Conservation (phyloP, 2,888 invertebrate genomes). For the Clunio marinus region DNA sequence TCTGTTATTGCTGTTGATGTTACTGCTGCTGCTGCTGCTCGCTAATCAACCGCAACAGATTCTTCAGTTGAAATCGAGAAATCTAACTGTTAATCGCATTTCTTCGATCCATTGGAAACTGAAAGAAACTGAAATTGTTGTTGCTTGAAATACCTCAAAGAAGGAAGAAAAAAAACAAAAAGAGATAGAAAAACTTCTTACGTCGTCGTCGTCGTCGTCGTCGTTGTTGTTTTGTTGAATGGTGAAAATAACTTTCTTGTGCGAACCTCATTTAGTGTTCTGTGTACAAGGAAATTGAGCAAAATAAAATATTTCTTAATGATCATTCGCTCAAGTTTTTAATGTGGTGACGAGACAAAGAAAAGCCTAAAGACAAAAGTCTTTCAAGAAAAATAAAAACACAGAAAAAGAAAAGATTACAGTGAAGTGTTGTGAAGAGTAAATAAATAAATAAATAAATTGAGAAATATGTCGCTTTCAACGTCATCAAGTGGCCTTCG, state of each 20-base stretch:
- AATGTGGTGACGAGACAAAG: not conserved
- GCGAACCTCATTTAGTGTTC: not conserved
- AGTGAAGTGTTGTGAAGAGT: not conserved
- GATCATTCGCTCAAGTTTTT: not conserved
- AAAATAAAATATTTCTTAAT: not conserved
- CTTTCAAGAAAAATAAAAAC: too few species aligned
- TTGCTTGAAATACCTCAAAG: conserved; percentile 5
- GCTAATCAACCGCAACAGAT: not conserved
- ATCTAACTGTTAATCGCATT: conserved; percentile 23
- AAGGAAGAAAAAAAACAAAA: too few species aligned
- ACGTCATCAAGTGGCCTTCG: conserved; percentile 7
- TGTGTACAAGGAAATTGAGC: too few species aligned
- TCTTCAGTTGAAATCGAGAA: conserved; percentile 19
- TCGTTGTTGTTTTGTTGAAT: conserved; percentile 10
- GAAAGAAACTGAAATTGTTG: conserved; percentile 11
- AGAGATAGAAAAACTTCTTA: not conserved
- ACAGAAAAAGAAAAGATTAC: too few species aligned
- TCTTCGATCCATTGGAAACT: not conserved
- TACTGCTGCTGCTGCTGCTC: too few species aligned
- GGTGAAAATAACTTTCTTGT: not conserved
- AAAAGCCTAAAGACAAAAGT: too few species aligned
- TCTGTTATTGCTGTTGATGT: too few species aligned
- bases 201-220: too few species aligned
- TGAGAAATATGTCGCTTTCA: conserved; percentile 18
- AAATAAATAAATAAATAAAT: not conserved